phyloP scores from a whole-genome alignment of 2,113 vertebrate genomes.

The Gobiocypris rarus region DNA sequence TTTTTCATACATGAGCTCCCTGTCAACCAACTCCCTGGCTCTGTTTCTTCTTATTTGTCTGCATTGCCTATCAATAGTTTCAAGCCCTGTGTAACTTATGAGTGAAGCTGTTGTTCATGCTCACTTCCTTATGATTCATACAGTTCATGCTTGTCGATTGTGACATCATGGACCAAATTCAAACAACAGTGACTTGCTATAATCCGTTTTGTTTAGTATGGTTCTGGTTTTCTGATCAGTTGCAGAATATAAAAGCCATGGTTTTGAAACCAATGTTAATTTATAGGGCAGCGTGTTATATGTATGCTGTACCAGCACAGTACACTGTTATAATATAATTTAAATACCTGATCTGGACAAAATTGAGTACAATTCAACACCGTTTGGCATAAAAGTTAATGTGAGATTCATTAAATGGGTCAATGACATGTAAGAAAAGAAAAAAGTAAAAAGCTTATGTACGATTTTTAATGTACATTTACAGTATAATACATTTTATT shows the following conservation, averaged over 20 bases:
- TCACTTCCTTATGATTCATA: conserved; percentile 1
- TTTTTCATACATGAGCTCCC: neutral
- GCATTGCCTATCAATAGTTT: neutral
- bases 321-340: neutral
- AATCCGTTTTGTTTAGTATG: neutral
- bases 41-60: neutral
- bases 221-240: neutral
- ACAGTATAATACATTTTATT: too few relatives aligned
- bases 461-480: neutral
- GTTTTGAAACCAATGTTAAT: neutral
- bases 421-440: neutral
- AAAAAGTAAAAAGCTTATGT: neutral
- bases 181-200: neutral
- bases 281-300: neutral
- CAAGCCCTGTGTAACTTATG: neutral
- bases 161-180: neutral
- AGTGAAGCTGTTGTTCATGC: neutral
- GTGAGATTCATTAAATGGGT: neutral
- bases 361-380: neutral
- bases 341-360: neutral
- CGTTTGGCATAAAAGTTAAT: neutral
- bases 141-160: neutral
- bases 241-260: neutral
- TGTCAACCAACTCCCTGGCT: conserved; percentile 32
- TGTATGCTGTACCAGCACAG: neutral